Evolutionary conservation across 2,888 invertebrate genomes (phyloP).

Genomic region (Ormyrus thymus): DNA sequence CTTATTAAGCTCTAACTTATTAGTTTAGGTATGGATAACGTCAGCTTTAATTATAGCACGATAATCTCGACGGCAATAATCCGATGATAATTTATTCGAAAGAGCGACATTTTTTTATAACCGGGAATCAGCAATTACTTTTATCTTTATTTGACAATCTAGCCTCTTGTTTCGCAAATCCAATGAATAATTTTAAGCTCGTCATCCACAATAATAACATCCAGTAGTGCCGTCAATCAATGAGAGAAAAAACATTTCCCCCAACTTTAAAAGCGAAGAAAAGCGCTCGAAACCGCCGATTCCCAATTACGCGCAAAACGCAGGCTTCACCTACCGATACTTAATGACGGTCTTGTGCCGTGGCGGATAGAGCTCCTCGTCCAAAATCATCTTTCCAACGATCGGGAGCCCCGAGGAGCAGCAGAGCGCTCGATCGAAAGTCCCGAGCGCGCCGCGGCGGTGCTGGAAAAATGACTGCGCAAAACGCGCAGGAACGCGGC

Average conservation of each 20-base stretch:
- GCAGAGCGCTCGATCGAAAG: background rate
- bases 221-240: too few relatives aligned
- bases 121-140: too few relatives aligned
- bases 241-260: too few relatives aligned
- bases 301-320: too few relatives aligned
- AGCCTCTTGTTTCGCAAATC: too few relatives aligned
- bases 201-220: too few relatives aligned
- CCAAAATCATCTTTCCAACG: conserved; percentile 40
- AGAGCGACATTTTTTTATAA: too few relatives aligned
- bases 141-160: too few relatives aligned
- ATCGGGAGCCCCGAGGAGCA: background rate
- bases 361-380: conserved; percentile 69
- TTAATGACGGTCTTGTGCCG: conserved; percentile 69
- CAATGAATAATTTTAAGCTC: too few relatives aligned
- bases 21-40: background rate
- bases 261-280: too few relatives aligned
- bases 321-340: conserved; percentile 65
- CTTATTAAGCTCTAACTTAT: too few relatives aligned
- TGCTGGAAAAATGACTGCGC: conserved; percentile 68
- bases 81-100: background rate
- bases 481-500: conserved; percentile 55
- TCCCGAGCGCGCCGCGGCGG: conserved; percentile 29
- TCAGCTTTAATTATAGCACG: conserved; percentile 29
- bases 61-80: conserved; percentile 8
- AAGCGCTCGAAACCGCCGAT: too few relatives aligned